phyloP scores from a whole-genome alignment of 2,797 vertebrate species.

The Pseudomugil gertrudae region DNA sequence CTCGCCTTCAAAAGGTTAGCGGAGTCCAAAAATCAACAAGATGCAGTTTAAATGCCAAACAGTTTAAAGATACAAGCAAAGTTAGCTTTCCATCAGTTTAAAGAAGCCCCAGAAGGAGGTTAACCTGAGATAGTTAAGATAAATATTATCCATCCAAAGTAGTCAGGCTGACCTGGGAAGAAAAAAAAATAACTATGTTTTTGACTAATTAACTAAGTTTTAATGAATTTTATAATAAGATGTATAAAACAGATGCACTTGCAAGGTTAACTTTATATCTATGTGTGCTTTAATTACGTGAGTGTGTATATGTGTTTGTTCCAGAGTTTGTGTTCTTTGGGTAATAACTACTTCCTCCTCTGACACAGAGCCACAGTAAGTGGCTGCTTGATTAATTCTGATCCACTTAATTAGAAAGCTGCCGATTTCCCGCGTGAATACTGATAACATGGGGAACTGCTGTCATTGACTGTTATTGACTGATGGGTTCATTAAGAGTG shows the following conservation, averaged over 20 bases:
- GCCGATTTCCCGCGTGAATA: constrained; percentile 80
- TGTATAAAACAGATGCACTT: constrained; percentile 57
- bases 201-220: constrained; percentile 76
- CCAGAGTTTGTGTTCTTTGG: constrained; percentile 21
- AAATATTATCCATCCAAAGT: neutral
- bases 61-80: constrained; percentile 51
- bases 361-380: constrained; percentile 55
- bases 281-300: constrained; percentile 55
- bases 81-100: constrained; percentile 39
- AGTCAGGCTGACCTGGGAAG: constrained; percentile 37
- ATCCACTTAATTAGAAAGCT: constrained; percentile 83
- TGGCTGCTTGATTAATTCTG: constrained; percentile 81
- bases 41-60: constrained; percentile 73
- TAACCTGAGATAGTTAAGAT: constrained; percentile 18
- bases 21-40: constrained; percentile 55
- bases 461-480: constrained; percentile 79
- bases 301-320: constrained; percentile 12
- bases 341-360: constrained; percentile 60
- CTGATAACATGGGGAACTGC: constrained; percentile 66
- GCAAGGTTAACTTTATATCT: constrained; percentile 53
- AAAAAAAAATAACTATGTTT: constrained; percentile 46
- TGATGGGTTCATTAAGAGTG: constrained; percentile 77
- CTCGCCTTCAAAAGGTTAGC: constrained; percentile 70
- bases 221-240: constrained; percentile 82
- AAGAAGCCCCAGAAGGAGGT: constrained; percentile 21